Evolutionary conservation across 2,113 vertebrate species (phyloP), one percentile per base, ranked within the genome.

Genomic region (Globicephala melas): DNA sequence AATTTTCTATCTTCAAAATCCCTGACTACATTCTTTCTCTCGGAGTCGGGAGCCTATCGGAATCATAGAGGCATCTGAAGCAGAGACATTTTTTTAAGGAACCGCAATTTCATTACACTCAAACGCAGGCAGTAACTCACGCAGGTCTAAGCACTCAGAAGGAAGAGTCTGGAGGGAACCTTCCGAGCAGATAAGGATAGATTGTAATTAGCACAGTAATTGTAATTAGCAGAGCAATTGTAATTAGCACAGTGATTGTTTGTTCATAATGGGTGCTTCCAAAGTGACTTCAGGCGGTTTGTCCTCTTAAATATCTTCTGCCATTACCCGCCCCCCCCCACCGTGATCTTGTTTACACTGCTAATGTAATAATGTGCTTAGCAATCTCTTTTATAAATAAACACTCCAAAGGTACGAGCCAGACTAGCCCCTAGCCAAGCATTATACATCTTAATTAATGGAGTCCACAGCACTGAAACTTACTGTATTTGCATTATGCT

Each of bases 201-300:
- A 96, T 96, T 96, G 96, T 96, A 97, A 98, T 98, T 97, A 98
- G 97, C 97, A 92, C 96, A 97, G 90, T 87, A 80, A 96, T 95
- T 96, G 97, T 97, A 96, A 97, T 97, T 98, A 97, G 97, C 96
- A 87, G 95, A 97, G 97, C 94, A 96, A 88, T 95, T 95, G 97
- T 98, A 97, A 98, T 97, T 97, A 98, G 97, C 97, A 97, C 90
- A 92, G 95, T 90, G 97, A 98, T 97, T 97, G 97, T 97, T 97
- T 96, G 95, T 95, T 97, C 96, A 95, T 92, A 96, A 97, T 96
- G 95, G 94, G 97, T 98, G 94, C 97, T 97, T 97, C 95, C 70
- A 76, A 96, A 96, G 96, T 96, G 97, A 97, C 97, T 98, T 76
- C 76, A 91, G 95, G 98, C 97, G 95, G 83, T 97, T 97, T 92